These are phyloP conservation scores for Cactoblastis cactorum DNA, from an alignment of 2,888 invertebrate genomes.

Conservation along the genomic window DNA sequence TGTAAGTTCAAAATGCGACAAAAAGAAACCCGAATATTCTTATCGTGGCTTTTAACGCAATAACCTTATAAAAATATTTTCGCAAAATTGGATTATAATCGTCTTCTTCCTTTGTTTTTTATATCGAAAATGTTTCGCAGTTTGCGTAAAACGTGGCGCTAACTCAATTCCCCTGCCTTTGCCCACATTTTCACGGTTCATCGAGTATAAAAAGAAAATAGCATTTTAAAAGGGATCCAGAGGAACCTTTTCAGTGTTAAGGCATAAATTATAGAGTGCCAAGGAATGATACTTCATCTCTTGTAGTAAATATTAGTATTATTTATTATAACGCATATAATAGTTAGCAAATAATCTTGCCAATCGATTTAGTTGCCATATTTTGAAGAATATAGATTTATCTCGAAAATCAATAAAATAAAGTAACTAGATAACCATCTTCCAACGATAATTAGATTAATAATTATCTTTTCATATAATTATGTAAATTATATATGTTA, in stretches of 20 bases:
- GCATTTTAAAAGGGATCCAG: constrained; percentile 57
- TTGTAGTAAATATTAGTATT: no score
- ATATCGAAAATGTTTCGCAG: constrained; percentile 37
- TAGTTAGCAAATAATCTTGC: no score
- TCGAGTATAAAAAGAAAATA: constrained; percentile 64
- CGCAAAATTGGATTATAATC: constrained; percentile 27
- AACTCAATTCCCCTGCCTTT: constrained; percentile 45
- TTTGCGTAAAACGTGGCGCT: constrained; percentile 37
- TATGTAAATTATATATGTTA: no score
- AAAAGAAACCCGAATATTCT: constrained; percentile 12
- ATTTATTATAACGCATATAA: no score
- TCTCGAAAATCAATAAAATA: no score
- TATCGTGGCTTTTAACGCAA: constrained; percentile 18
- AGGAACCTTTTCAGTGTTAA: constrained; percentile 47
- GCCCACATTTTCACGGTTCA: constrained; percentile 62
- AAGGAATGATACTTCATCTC: no score
- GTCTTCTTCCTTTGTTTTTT: constrained; percentile 30
- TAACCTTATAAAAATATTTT: constrained; percentile 21
- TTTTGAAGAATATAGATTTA: no score
- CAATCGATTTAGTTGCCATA: no score
- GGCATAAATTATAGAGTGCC: neutral
- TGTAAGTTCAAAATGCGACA: neutral
- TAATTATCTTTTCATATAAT: no score
- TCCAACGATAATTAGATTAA: no score
- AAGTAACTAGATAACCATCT: no score